phyloP scores from a whole-genome alignment of 2,888 invertebrate genomes.

The Lepidonotus clava region DNA sequence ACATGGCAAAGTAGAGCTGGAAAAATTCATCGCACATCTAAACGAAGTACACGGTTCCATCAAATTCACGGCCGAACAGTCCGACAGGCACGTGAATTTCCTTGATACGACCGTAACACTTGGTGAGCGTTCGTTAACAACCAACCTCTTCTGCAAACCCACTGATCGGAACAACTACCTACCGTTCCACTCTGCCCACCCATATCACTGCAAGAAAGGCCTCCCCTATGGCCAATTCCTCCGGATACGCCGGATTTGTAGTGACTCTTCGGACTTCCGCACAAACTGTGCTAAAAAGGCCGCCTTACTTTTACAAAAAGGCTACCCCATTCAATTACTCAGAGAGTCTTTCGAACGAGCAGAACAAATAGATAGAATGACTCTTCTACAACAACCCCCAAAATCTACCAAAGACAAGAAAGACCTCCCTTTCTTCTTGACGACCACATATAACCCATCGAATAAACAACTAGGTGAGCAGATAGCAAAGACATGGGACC shows the following conservation, averaged over 20 bases:
- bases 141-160: conserved; percentile 8
- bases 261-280: background rate
- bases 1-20: background rate
- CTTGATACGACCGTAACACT: background rate
- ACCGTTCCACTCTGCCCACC: background rate
- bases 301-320: background rate
- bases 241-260: conserved; percentile 6
- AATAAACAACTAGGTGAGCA: too few relatives aligned
- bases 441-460: too few relatives aligned
- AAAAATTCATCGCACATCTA: background rate
- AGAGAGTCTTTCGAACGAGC: background rate
- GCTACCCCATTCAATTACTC: background rate
- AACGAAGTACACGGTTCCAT: background rate
- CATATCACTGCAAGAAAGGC: background rate
- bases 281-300: background rate
- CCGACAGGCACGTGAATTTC: background rate
- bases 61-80: conserved; percentile 14
- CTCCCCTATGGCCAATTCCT: conserved; percentile 14
- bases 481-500: too few relatives aligned
- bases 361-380: too few relatives aligned
- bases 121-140: background rate
- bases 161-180: conserved; percentile 24
- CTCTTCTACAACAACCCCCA: too few relatives aligned
- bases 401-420: too few relatives aligned
- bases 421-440: too few relatives aligned